Conservation (phyloP, 1,140 invertebrate species). For the Dolichoris vasculosae region DNA sequence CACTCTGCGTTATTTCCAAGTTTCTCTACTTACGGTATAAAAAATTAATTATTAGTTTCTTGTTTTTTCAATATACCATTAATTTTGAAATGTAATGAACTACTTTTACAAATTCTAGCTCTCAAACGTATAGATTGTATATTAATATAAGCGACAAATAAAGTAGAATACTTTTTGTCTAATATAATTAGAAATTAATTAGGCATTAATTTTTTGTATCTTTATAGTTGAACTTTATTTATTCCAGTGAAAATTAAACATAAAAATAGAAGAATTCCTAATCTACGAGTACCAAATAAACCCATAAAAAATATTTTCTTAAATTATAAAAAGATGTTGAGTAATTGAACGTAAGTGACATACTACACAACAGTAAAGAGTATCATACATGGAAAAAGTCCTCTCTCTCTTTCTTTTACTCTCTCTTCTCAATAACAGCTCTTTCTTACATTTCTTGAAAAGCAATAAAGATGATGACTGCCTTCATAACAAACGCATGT, state of each 20-base stretch:
- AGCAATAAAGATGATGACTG: constrained; percentile 46
- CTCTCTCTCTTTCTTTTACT: constrained; percentile 35
- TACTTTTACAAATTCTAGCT: constrained; percentile 42
- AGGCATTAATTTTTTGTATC: background rate
- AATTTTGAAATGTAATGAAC: background rate
- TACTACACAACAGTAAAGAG: constrained; percentile 28
- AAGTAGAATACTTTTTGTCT: constrained; percentile 27
- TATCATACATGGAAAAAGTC: constrained; percentile 31
- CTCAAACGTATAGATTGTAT: background rate
- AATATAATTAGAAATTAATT: too few species aligned
- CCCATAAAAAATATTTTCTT: constrained; percentile 3
- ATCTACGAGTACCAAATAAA: background rate
- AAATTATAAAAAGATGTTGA: constrained; percentile 45
- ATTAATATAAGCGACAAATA: constrained; percentile 8
- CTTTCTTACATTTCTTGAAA: background rate
- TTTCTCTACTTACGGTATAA: constrained; percentile 17
- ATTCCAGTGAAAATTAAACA: background rate
- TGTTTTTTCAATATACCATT: constrained; percentile 41
- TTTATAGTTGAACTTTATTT: background rate
- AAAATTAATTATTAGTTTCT: constrained; percentile 41
- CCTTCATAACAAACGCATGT: constrained; percentile 46
- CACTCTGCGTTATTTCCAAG: background rate
- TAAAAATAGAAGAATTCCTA: background rate
- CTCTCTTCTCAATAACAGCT: constrained; percentile 27
- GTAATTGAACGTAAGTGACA: constrained; percentile 35